These are phyloP conservation scores for Ormyrus nitidulus DNA, from an alignment of 2,888 invertebrate species.

Conservation along the genomic window DNA sequence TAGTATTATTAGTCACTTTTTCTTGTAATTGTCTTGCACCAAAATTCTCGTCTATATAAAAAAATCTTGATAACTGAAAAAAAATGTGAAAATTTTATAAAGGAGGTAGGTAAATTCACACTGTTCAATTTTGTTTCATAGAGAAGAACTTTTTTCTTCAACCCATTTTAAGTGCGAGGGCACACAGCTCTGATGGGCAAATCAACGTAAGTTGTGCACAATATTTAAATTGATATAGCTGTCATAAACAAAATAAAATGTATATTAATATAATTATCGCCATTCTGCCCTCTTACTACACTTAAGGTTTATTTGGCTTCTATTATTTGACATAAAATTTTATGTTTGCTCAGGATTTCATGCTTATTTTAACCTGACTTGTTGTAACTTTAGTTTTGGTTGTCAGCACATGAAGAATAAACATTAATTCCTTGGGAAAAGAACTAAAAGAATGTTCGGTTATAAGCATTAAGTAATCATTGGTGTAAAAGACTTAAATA, in stretches of 20 bases:
- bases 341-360: slow-evolving; percentile 30
- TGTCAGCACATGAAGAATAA: slow-evolving; percentile 38
- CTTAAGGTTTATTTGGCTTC: slow-evolving; percentile 39
- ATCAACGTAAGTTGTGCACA: slow-evolving; percentile 68
- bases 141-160: slow-evolving; percentile 70
- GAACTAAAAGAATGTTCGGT: slow-evolving; percentile 10
- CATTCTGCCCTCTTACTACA: slow-evolving; percentile 8
- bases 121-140: slow-evolving; percentile 70
- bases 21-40: slow-evolving; percentile 27
- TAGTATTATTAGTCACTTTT: not conserved
- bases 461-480: not conserved
- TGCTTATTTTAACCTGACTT: slow-evolving; percentile 44
- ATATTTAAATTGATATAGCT: slow-evolving; percentile 32
- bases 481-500: not conserved
- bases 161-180: slow-evolving; percentile 70
- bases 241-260: slow-evolving; percentile 16
- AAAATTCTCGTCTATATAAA: not conserved
- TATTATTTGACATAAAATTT: slow-evolving; percentile 19
- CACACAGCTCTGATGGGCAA: slow-evolving; percentile 69
- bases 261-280: slow-evolving; percentile 24
- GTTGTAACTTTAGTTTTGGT: slow-evolving; percentile 57
- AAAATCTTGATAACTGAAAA: not conserved
- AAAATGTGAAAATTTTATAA: slow-evolving; percentile 16
- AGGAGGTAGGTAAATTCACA: slow-evolving; percentile 59
- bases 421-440: not conserved